These are phyloP conservation scores for Pterobdella sp. DNA, from an alignment of 2,888 invertebrate genomes.

Conservation along the genomic window DNA sequence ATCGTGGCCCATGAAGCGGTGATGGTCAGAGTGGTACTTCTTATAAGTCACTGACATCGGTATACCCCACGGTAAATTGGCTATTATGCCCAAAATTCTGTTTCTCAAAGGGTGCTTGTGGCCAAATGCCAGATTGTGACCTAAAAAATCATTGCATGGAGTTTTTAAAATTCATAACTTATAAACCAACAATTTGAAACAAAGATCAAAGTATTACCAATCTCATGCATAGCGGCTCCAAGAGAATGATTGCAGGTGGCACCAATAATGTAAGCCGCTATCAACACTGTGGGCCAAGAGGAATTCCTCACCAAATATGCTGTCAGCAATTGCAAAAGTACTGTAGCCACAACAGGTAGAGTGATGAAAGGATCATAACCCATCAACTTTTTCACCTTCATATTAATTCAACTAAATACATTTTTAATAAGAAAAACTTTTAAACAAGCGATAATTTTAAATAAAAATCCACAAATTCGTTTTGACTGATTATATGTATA, in stretches of 20 bases:
- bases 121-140: constrained; percentile 51
- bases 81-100: constrained; percentile 45
- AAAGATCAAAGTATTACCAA: constrained; percentile 39
- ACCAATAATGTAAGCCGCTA: constrained; percentile 43
- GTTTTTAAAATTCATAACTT: too few species aligned
- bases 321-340: constrained; percentile 41
- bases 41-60: constrained; percentile 51
- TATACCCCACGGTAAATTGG: constrained; percentile 48
- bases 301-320: constrained; percentile 41
- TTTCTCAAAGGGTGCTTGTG: constrained; percentile 45
- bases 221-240: constrained; percentile 50
- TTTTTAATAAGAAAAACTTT: too few species aligned
- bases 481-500: too few species aligned
- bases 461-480: too few species aligned
- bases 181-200: too few species aligned
- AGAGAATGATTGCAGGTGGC: constrained; percentile 49
- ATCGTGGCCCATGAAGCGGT: constrained; percentile 49
- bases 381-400: constrained; percentile 47
- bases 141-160: too few species aligned
- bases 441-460: too few species aligned
- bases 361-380: constrained; percentile 47
- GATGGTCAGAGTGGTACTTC: constrained; percentile 51
- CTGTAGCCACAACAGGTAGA: constrained; percentile 42
- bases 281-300: constrained; percentile 42
- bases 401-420: too few species aligned